Evolutionary conservation across 2,888 invertebrate genomes (phyloP), one percentile per base, ranked within the genome.

Genomic region (Agrilus cyanescens): DNA sequence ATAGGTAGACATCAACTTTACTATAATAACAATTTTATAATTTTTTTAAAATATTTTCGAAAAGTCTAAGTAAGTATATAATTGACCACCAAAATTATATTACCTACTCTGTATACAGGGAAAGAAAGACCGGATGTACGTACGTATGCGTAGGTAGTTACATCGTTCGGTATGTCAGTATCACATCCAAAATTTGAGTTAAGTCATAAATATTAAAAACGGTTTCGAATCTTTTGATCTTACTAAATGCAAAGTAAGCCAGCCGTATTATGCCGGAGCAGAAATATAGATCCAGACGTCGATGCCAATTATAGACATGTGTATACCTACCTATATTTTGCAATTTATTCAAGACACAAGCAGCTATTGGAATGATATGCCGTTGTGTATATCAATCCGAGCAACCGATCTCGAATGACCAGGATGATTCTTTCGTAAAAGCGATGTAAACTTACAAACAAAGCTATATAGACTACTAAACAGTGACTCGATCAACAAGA

Each of bases 191-290:
- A 53, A 51, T 50, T 52, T 51, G 43, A 48, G 47, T 48, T 49
- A 46, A 46, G 41, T 51, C 52, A 54, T 56, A 54, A 53, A 55
- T 52, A 56, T 55, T 53, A 48, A 53, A 51, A 50, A 52, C 52
- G 50, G 49, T 48, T 47, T 50, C 46, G 45, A 51, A 51, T 53
- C 53, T 53, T 55, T 53, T 53, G 53, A 54, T 54, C 53, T 54
- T 52, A 49, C 51, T 53, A 51, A 54, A 54, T 53, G 53, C 54
- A 48, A 53, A 53, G 51, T 50, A 50, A 52, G 48, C 50, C 44
- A 52, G 48, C 50, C 44, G 49, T 49, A 49, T 51, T 52, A 51
- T 48, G 48, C 47, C 41, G 44, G 39, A 40, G 46, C 45, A 46
- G 43, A 50, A 50, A 52, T 51, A 47, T 50, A 50, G 34, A 41